Percentiles rank a stretch among this genome's conserved stretches.
phyloP scores from a whole-genome alignment of 1,140 invertebrate species.

The Akabosia matsudoensis region DNA sequence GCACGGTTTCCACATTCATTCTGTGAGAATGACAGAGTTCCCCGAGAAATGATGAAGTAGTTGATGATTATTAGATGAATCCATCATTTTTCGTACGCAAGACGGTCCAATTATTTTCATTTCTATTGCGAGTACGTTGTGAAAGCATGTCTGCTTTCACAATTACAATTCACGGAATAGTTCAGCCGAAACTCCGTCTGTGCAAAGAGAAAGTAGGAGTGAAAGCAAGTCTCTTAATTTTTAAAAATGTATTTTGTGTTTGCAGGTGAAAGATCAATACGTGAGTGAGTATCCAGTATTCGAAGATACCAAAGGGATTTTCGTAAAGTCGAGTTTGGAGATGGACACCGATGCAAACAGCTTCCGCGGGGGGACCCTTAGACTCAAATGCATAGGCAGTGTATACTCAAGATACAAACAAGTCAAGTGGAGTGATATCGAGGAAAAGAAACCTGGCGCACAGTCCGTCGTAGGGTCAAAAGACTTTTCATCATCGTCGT shows the following conservation, averaged over 20 bases:
- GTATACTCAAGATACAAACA: slow-evolving; percentile 61
- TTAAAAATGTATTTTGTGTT: slow-evolving; percentile 23
- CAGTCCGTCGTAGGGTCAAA: slow-evolving; percentile 65
- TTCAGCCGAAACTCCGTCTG: too few species aligned
- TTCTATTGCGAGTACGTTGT: too few species aligned
- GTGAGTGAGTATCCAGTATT: slow-evolving; percentile 41
- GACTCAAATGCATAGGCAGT: slow-evolving; percentile 61
- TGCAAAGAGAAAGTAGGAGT: too few species aligned
- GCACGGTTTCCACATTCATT: neutral
- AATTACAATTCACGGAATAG: too few species aligned
- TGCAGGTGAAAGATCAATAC: slow-evolving; percentile 41
- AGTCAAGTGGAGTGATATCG: slow-evolving; percentile 56
- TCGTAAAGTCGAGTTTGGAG: slow-evolving; percentile 51
- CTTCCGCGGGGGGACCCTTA: slow-evolving; percentile 60
- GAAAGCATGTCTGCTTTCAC: too few species aligned
- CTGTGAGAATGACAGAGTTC: neutral
- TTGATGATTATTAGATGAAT: neutral
- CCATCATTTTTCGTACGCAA: neutral
- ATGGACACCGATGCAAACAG: slow-evolving; percentile 56
- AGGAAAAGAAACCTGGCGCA: slow-evolving; percentile 63
- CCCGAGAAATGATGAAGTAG: neutral
- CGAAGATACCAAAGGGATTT: slow-evolving; percentile 36
- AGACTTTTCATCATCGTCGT: slow-evolving; percentile 52
- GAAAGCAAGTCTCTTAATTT: too few species aligned
- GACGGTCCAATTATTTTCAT: too few species aligned